Base-by-base conservation (phyloP, 2,113 vertebrate genomes). In the Silurus meridionalis region DNA sequence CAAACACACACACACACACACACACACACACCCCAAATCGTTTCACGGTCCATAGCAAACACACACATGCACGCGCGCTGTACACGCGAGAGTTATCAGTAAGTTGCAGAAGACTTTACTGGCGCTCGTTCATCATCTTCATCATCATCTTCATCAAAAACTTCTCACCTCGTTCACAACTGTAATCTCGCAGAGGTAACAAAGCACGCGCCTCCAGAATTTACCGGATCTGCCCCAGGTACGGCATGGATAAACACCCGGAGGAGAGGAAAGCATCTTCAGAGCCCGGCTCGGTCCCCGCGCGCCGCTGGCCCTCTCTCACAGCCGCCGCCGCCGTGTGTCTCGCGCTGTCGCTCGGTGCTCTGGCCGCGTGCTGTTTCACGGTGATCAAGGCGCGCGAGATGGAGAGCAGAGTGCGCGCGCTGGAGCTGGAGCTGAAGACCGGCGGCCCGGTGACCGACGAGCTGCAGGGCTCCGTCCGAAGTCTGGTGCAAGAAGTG, bases 341-440 rank as follows among this genome's bases (percentile, higher is more conserved):
- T 87, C 88, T 97, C 78, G 94, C 96, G 58, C 90, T 96, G 90
- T 96, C 95, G 25, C 83, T 95, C 84, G 90, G 93, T 90, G 95
- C 97, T 77, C 93, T 97, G 83, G 94, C 80, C 80, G 52, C 92
- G 86, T 92, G 95, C 91, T 97, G 97, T 90, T 93, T 97, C 83
- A 92, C 97, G 87, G 95, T 97, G 94, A 95, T 95, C 89, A 96
- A 94, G 93, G 96, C 96, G 63, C 92, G 91, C 75, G 94, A 95
- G 90, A 94, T 97, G 92, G 96, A 96, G 94, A 94, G 90, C 89
- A 91, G 96, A 72, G 91, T 97, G 90, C 94, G 94, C 52, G 93
- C 92, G 82, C 93, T 96, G 92, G 96, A 97, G 82, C 93, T 96
- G 92, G 96, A 97, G 94, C 78, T 91, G 86, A 94, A 94, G 88